Base-by-base conservation (phyloP, 53 echinoderm and acorn worm species). In the Hippasteria phrygiana region DNA sequence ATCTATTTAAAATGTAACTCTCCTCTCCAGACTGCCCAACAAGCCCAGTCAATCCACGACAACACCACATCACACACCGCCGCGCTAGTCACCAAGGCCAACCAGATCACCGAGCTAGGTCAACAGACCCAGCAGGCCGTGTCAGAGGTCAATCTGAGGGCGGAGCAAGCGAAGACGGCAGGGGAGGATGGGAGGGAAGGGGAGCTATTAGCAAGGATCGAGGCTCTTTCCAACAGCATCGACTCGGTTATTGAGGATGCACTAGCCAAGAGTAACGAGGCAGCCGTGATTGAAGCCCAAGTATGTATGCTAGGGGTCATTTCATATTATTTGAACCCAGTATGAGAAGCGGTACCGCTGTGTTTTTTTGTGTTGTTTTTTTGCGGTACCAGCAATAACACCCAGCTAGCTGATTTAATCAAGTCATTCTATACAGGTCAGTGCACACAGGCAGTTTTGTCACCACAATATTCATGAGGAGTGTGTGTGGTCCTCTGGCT, bases 11-110 rank as follows among this genome's bases (percentile, higher is more conserved):
- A 37, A 5, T 7, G 13, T 9, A 14, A 39, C 71, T 13, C 35
- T 0, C 0, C 31, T 75, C 54, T 78, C 11, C 88, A 97, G 95
- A 88, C 73, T 39, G 95, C 88, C 7, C 92, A 95, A 83, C 73
- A 34, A 43, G 92, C 93, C 2, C 92, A 97, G 34, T 76, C 92
- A 1, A 82, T 88, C 16, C 97, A 97, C 31, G 97, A 97, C 87
- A 90, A 97, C 71, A 95, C 94, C n/a, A 97, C 97, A 45, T 43
- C 82, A 41, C 63, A 93, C 47, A 93, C 93, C n/a, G 93, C 95
- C 12, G 87, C 82, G 41, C 86, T 93, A 53, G 74, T 93, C 43
- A 87, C 75, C 50, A 82, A 56, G 32, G 91, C 95, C 50, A 72
- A 70, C 62, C 69, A 77, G 54, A 73, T 92, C 41, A 47, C 46